A percentile compares a stretch with the other conserved stretches of the same genome.
Conservation (phyloP, 2,113 vertebrate species). For the Petaurus breviceps region DNA sequence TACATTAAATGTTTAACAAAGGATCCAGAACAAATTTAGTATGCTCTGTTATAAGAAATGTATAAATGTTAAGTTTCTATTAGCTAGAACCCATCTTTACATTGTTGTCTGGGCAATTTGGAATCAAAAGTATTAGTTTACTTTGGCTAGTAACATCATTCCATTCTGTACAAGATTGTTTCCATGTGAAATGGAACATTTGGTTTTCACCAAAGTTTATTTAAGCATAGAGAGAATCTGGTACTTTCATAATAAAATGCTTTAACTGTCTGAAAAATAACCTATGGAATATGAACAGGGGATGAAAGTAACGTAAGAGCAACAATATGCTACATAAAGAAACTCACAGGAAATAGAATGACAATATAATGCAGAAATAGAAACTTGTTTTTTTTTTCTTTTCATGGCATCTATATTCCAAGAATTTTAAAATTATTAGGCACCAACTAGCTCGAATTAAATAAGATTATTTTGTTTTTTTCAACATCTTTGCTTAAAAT, state of each 20-base stretch:
- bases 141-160: background rate
- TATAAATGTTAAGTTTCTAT: background rate
- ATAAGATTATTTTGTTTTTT: background rate
- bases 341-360: background rate
- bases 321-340: background rate
- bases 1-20: background rate
- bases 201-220: background rate
- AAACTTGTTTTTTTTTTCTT: background rate
- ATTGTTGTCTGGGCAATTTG: background rate
- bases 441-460: background rate
- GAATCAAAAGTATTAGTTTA: background rate
- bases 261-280: constrained; percentile 52
- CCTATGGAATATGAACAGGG: constrained; percentile 7
- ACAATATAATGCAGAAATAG: background rate
- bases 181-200: background rate
- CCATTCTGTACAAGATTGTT: background rate
- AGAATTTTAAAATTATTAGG: constrained; percentile 43
- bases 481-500: background rate
- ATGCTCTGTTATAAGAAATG: background rate
- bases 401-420: background rate
- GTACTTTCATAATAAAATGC: constrained; percentile 6
- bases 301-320: background rate
- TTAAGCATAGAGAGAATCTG: constrained; percentile 12
- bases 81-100: background rate
- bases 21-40: background rate